Evolutionary conservation across 2,888 invertebrate species (phyloP), one percentile per base, ranked within the genome.

Genomic region (Craniophora ligustri): DNA sequence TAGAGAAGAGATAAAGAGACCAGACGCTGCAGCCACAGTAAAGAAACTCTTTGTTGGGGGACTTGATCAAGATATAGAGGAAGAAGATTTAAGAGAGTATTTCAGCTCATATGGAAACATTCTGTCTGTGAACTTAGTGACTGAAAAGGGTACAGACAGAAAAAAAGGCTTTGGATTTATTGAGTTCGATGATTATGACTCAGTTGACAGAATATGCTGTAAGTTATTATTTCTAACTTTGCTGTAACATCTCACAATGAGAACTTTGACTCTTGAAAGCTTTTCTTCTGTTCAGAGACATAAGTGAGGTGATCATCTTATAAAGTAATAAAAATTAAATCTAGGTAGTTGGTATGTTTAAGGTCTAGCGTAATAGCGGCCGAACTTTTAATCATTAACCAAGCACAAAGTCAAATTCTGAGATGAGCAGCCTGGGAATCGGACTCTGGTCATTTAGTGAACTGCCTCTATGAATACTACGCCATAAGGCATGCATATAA

Each of bases 111-210:
- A 95, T 85, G 99, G 99, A 1, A 95, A 94, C 47, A 97, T 99
- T 67, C 94, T 97, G 19, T 96, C 96, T 18, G 96, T 98, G 15
- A 97, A 97, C 67, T 95, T 99, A 76, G 98, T 98, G 2, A 97
- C 96, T 7, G 98, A 99, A 82, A 98, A 98, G 75, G 98, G 97
- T 48, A 97, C 97, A 2, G 98, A 98, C 44, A 98, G 98, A 86
- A 98, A 97, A 79, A 95, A 99, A 74, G 99, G 99, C 5, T 99
- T 99, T 87, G 99, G 98, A 32, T 99, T 99, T 87, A 96, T 99
- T 30, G 98, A 98, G 85, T 99, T 98, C 88, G 98, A 98, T 81
- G 99, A 99, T 86, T 98, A 99, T 85, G 99, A 99, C 90, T 96
- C 98, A 2, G 99, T 99, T 49, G 99, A 99, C 87, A 99, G 98